A percentile compares a stretch with the other conserved stretches of the same genome.
phyloP scores from a whole-genome alignment of 2,888 invertebrate genomes.

The Dione vanillae region DNA sequence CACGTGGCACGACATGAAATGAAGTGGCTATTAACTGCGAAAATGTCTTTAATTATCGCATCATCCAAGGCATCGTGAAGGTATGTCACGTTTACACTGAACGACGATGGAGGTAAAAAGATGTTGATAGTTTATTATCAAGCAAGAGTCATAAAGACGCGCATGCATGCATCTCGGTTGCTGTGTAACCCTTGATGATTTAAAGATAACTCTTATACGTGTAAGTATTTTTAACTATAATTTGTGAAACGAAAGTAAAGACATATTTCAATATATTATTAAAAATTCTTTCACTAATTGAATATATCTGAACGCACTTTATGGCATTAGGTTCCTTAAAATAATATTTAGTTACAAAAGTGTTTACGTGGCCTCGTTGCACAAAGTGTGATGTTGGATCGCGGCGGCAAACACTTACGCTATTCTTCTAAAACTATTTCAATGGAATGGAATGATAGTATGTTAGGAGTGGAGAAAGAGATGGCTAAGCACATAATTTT shows the following conservation, averaged over 20 bases:
- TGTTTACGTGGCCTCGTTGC: constrained; percentile 1
- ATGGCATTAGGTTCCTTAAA: neutral
- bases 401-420: neutral
- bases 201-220: constrained; percentile 15
- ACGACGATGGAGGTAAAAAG: constrained; percentile 50
- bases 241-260: too few relatives aligned
- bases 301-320: neutral
- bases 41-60: constrained; percentile 48
- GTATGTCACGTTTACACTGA: constrained; percentile 44
- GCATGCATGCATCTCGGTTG: constrained; percentile 52
- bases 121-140: constrained; percentile 64
- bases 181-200: constrained; percentile 48
- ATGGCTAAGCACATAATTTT: neutral
- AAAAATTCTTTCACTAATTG: neutral
- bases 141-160: constrained; percentile 57
- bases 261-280: too few relatives aligned
- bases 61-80: constrained; percentile 39
- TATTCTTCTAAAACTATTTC: too few relatives aligned
- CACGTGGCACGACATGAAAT: constrained; percentile 44
- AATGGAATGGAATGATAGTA: neutral
- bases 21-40: constrained; percentile 47
- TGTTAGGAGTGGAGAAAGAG: neutral
- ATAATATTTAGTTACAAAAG: neutral
- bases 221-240: neutral
- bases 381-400: neutral